These are phyloP conservation scores for Rhinoraja longicauda DNA, from an alignment of 2,797 vertebrate genomes.

Conservation along the genomic window DNA sequence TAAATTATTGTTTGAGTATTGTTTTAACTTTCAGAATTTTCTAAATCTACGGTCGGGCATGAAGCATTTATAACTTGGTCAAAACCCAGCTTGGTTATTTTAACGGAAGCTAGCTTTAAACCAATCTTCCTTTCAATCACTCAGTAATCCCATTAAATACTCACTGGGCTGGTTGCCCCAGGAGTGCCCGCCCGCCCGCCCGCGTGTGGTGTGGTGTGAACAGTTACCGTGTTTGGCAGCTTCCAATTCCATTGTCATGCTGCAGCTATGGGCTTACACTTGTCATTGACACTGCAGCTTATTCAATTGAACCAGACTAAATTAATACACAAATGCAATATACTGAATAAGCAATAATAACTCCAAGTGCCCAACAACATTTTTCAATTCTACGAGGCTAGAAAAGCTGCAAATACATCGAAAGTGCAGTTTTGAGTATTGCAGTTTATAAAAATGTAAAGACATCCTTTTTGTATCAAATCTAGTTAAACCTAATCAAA, in stretches of 20 bases:
- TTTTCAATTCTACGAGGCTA: neutral
- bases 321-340: neutral
- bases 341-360: neutral
- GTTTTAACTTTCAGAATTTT: neutral
- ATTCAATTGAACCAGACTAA: neutral
- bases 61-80: neutral
- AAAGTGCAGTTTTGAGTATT: neutral
- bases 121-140: constrained; percentile 10
- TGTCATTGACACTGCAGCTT: neutral
- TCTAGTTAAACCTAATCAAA: neutral
- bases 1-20: neutral
- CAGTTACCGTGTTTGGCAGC: neutral
- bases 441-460: neutral
- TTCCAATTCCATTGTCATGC: neutral
- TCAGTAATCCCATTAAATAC: neutral
- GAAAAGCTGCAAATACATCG: neutral
- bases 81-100: neutral
- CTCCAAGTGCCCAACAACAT: neutral
- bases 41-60: neutral
- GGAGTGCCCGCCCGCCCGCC: neutral
- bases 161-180: neutral
- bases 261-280: neutral
- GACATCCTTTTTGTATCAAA: neutral
- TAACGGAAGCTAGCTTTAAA: neutral
- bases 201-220: too few species aligned